Conservation (phyloP, 2,797 vertebrate genomes). For the Manis pentadactyla region DNA sequence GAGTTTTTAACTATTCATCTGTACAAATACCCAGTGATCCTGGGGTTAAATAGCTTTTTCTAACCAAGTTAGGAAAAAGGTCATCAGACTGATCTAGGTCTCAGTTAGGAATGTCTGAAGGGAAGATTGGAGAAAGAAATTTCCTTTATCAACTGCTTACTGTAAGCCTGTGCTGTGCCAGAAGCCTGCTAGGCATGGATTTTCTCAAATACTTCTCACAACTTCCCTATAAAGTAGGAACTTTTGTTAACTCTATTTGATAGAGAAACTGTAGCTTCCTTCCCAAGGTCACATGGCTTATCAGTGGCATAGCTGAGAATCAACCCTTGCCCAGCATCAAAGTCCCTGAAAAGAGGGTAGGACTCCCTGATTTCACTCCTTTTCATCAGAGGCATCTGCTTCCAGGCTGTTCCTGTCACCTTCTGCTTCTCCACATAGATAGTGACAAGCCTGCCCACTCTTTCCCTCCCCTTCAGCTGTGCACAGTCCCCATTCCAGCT, state of each 20-base stretch:
- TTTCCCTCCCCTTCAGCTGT: not conserved
- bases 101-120: not conserved
- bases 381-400: conserved; percentile 82
- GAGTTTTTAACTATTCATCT: not conserved
- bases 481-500: conserved; percentile 75
- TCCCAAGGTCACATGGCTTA: not conserved
- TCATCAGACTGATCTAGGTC: not conserved
- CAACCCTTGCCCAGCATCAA: not conserved
- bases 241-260: not conserved
- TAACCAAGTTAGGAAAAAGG: not conserved
- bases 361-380: conserved; percentile 84
- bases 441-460: conserved; percentile 82
- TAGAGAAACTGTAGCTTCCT: not conserved
- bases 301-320: not conserved
- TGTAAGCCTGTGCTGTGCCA: not conserved
- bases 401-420: conserved; percentile 82
- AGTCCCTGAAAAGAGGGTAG: conserved; percentile 84
- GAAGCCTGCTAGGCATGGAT: not conserved
- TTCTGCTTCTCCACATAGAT: conserved; percentile 84
- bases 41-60: not conserved
- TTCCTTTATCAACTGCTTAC: not conserved
- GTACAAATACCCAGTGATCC: not conserved
- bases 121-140: not conserved
- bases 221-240: not conserved
- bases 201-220: not conserved